phyloP scores from a whole-genome alignment of 2,113 vertebrate genomes.

The Hoplias malabaricus region DNA sequence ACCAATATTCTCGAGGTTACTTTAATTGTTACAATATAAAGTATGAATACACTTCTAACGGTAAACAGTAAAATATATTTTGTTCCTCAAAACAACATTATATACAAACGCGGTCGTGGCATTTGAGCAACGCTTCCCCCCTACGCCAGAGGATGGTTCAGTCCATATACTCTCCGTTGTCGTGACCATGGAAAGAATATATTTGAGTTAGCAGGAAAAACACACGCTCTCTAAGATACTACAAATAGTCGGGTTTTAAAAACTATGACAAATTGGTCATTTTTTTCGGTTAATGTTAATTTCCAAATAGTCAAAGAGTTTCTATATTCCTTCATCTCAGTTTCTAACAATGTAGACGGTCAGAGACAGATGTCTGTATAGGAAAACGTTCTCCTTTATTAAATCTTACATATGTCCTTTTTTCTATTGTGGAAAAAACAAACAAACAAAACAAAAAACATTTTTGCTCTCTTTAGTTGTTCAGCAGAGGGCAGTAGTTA shows the following conservation, averaged over 20 bases:
- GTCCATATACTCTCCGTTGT: slow-evolving; percentile 12
- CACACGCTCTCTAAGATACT: not conserved
- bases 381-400: too few relatives aligned
- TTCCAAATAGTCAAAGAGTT: too few relatives aligned
- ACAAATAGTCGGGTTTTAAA: too few relatives aligned
- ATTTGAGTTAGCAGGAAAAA: not conserved
- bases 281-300: too few relatives aligned
- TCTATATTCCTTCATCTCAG: too few relatives aligned
- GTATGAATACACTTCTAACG: too few relatives aligned
- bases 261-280: too few relatives aligned
- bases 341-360: too few relatives aligned
- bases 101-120: not conserved
- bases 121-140: not conserved
- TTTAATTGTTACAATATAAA: not conserved
- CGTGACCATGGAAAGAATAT: not conserved
- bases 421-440: too few relatives aligned
- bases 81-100: not conserved
- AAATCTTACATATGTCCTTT: too few relatives aligned
- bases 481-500: slow-evolving; percentile 7
- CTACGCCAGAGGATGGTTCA: not conserved
- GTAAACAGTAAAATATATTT: not conserved
- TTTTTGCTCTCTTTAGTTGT: not conserved
- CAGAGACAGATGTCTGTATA: too few relatives aligned
- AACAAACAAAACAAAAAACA: too few relatives aligned
- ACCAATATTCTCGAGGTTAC: not conserved